phyloP scores from a whole-genome alignment of 2,797 vertebrate genomes.

The Brachyalestes nurse region DNA sequence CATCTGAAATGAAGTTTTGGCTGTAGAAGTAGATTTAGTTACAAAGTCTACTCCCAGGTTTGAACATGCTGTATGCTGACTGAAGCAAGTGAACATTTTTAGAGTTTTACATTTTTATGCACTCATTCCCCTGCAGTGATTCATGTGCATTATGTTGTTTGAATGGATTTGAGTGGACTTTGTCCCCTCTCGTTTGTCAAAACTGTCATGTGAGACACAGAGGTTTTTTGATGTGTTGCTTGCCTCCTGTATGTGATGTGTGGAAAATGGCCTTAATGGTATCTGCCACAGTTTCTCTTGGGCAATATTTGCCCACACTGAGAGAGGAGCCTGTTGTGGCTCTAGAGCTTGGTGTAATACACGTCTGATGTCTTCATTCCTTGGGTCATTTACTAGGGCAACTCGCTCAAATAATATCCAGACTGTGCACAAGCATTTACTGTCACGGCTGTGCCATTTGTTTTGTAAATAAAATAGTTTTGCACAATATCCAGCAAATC shows the following conservation, averaged over 20 bases:
- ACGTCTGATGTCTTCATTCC: constrained; percentile 51
- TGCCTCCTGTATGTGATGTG: constrained; percentile 72
- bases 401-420: constrained; percentile 79
- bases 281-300: constrained; percentile 85
- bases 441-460: constrained; percentile 94
- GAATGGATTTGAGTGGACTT: constrained; percentile 10
- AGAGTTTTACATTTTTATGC: constrained; percentile 80
- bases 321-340: constrained; percentile 75
- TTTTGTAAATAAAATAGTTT: constrained; percentile 99
- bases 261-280: constrained; percentile 90
- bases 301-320: constrained; percentile 92
- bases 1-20: constrained; percentile 28
- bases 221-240: constrained; percentile 76
- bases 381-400: constrained; percentile 79
- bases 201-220: constrained; percentile 1
- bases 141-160: constrained; percentile 16
- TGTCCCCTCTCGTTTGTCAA: constrained; percentile 18
- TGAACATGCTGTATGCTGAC: constrained; percentile 49
- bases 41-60: constrained; percentile 37
- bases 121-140: constrained; percentile 64
- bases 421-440: constrained; percentile 89
- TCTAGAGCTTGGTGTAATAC: constrained; percentile 10
- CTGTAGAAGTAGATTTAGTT: constrained; percentile 35
- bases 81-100: constrained; percentile 70
- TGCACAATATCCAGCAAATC: constrained; percentile 82